Evolutionary conservation across 2,797 vertebrate species (phyloP).

Genomic region (Galago senegalensis): DNA sequence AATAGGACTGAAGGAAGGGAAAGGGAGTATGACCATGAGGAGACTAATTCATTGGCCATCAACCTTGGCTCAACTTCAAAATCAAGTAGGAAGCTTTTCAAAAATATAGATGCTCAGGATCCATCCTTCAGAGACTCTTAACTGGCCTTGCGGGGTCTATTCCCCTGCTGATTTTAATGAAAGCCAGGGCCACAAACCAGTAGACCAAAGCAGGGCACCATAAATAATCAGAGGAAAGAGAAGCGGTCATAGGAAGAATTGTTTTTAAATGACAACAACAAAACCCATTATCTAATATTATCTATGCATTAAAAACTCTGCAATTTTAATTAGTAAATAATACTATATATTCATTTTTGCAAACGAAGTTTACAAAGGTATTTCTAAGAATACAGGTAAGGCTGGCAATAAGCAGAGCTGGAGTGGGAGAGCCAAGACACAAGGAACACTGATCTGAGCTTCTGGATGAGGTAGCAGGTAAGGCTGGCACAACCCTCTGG

Average conservation of each 20-base stretch:
- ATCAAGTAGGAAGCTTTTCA: background rate
- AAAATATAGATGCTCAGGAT: background rate
- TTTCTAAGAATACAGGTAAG: background rate
- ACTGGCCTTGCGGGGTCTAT: background rate
- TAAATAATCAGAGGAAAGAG: background rate
- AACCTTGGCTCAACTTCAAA: background rate
- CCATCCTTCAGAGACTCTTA: background rate
- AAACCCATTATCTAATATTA: background rate
- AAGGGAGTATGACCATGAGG: no score
- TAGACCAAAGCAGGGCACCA: background rate
- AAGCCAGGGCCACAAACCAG: background rate
- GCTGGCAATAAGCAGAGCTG: background rate
- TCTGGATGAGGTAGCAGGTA: background rate
- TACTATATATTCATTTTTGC: background rate
- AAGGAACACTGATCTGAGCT: background rate
- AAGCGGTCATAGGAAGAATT: background rate
- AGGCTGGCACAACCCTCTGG: background rate
- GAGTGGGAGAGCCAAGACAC: background rate
- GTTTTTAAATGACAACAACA: background rate
- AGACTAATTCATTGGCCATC: background rate
- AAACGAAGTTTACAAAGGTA: background rate
- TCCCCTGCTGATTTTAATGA: background rate
- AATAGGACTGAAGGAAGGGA: background rate
- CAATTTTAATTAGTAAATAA: background rate
- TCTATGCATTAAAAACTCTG: background rate